A percentile compares a stretch with the other conserved stretches of the same genome.
phyloP scores from a whole-genome alignment of 1,140 invertebrate species.

The Brachionus calyciflorus region DNA sequence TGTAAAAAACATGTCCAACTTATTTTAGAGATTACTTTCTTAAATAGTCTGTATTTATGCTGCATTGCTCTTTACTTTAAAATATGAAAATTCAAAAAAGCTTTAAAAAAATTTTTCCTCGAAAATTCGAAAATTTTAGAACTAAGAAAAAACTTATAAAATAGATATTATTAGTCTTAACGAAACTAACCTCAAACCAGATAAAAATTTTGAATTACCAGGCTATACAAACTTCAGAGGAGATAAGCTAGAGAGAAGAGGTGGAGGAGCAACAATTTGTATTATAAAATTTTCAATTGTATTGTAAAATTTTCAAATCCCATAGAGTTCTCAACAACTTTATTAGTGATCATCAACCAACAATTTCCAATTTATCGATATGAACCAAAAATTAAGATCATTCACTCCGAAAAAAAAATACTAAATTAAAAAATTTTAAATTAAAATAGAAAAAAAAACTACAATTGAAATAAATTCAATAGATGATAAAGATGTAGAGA shows the following conservation, averaged over 20 bases:
- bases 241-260: neutral
- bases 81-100: too few species aligned
- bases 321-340: neutral
- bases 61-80: too few species aligned
- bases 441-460: neutral
- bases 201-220: neutral
- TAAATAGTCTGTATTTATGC: too few species aligned
- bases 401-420: neutral
- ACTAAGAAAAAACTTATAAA: neutral
- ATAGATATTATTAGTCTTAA: neutral
- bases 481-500: neutral
- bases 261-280: neutral
- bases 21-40: too few species aligned
- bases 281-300: neutral
- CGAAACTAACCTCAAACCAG: neutral
- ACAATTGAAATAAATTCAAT: neutral
- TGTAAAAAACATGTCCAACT: too few species aligned
- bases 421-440: neutral
- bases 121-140: too few species aligned
- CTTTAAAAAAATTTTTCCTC: too few species aligned
- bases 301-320: neutral
- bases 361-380: neutral
- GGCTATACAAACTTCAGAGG: neutral
- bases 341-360: conserved; percentile 3
- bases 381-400: neutral